Base-by-base conservation (phyloP, 2,888 invertebrate species). In the Agrypnus murinus region DNA sequence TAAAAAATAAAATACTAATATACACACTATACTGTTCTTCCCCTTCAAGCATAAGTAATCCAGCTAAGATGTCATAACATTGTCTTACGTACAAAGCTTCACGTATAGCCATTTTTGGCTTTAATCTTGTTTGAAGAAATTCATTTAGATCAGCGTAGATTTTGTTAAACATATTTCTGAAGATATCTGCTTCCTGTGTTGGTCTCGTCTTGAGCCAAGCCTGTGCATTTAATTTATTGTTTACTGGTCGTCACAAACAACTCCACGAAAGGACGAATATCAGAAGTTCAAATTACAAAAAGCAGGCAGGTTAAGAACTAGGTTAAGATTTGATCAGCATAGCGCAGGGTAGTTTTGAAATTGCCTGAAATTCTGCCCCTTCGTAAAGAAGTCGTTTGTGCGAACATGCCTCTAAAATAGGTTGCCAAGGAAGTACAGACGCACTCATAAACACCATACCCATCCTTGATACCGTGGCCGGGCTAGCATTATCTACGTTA, bases 361-460 rank as follows among this genome's bases (percentile, higher is more conserved):
- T n/a, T n/a, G n/a, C n/a, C n/a, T n/a, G n/a, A n/a, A n/a, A n/a
- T n/a, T n/a, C n/a, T n/a, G n/a, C n/a, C n/a, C n/a, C n/a, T n/a
- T n/a, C n/a, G n/a, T n/a, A n/a, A n/a, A n/a, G n/a, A n/a, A n/a
- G n/a, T n/a, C n/a, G n/a, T n/a, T n/a, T n/a, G n/a, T n/a, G n/a
- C n/a, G n/a, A n/a, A n/a, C n/a, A n/a, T n/a, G n/a, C 92, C 87
- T 95, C 92, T 65, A 95, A 86, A 79, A 94, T 92, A 0, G 95
- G 92, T 59, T 85, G 86, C 96, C 96, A 96, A 63, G 91, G 92
- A 17, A 96, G 87, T 0, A 94, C 95, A 1, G 95, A 95, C 1
- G 95, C 92, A 74, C 95, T 95, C 82, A 96, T 90, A 82, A 94
- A 96, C 15, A 95, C 95, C 96, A 96, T 96, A 62, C 96, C 96